These are phyloP conservation scores for Rhogogaster chlorosoma DNA, from an alignment of 2,888 invertebrate species.

Conservation along the genomic window DNA sequence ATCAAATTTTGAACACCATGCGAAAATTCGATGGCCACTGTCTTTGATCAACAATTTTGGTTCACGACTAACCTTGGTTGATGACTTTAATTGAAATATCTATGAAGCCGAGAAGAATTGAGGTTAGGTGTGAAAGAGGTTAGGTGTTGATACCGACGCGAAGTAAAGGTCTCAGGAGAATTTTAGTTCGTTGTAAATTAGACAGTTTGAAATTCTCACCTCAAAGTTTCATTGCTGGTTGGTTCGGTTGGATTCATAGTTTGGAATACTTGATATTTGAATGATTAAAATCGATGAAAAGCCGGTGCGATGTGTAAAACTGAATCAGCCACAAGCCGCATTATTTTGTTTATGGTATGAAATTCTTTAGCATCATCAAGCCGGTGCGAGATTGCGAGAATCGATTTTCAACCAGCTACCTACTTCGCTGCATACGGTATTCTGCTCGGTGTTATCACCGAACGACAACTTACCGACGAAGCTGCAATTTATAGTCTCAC, in stretches of 20 bases:
- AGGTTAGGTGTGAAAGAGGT: conserved; percentile 23
- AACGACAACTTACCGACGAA: not conserved
- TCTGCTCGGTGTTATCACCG: not conserved
- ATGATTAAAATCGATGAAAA: not conserved
- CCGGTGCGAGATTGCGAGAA: not conserved
- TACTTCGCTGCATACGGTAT: not conserved
- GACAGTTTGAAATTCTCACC: conserved; percentile 58
- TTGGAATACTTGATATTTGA: not conserved
- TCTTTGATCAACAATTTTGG: not conserved
- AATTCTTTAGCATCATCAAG: not conserved
- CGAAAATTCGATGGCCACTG: not conserved
- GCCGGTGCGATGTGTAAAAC: not conserved
- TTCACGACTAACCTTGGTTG: conserved; percentile 52
- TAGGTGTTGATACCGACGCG: not conserved
- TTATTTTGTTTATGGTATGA: conserved; percentile 1
- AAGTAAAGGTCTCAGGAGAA: not conserved
- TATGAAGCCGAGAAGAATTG: no score
- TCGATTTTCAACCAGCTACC: not conserved
- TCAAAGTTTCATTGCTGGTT: conserved; percentile 68
- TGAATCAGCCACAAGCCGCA: not conserved
- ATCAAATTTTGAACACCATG: not conserved
- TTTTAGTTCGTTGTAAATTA: not conserved
- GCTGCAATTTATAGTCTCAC: not conserved
- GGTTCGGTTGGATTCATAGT: conserved; percentile 71
- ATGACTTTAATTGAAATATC: not conserved